Percentiles rank a stretch among this genome's conserved stretches.
Evolutionary conservation across 2,888 invertebrate species (phyloP).

Genomic region (Pyrochroa serraticornis): DNA sequence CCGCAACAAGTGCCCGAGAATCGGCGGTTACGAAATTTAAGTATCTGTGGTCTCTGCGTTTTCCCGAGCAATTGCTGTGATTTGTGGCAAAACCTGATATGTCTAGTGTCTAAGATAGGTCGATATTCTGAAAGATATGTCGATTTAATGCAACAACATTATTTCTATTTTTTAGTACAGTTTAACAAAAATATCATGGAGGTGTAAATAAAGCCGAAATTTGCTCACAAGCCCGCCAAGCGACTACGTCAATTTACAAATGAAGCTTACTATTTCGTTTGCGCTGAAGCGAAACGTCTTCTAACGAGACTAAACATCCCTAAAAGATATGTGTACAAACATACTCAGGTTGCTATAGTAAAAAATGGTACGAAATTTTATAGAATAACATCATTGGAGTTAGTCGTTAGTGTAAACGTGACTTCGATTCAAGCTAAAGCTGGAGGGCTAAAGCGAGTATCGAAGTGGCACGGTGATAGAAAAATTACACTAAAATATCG

Average conservation of each 20-base stretch:
- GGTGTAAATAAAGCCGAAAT: constrained; percentile 9
- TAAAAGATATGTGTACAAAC: constrained; percentile 50
- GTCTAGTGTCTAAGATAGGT: constrained; percentile 15
- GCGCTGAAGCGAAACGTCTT: constrained; percentile 11
- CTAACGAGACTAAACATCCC: constrained; percentile 34
- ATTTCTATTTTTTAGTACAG: neutral
- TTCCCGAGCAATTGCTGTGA: neutral
- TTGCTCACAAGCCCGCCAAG: constrained; percentile 33
- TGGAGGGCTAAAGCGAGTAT: neutral
- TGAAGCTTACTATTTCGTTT: constrained; percentile 14
- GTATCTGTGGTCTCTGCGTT: too few species aligned
- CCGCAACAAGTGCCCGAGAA: too few species aligned
- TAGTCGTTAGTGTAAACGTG: constrained; percentile 28
- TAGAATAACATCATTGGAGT: constrained; percentile 38
- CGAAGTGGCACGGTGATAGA: constrained; percentile 21
- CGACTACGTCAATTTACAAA: constrained; percentile 30
- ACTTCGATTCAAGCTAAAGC: constrained; percentile 10
- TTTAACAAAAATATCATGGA: neutral
- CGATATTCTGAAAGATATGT: constrained; percentile 9
- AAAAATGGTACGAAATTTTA: constrained; percentile 53
- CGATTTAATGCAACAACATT: too few species aligned
- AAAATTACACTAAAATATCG: constrained; percentile 33
- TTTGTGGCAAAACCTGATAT: constrained; percentile 16
- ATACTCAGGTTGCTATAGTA: constrained; percentile 50
- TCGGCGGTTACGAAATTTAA: too few species aligned